A percentile compares a stretch with the other conserved stretches of the same genome.
These are phyloP conservation scores for Ramazzottius varieornatus DNA, from an alignment of 2,888 invertebrate species.

Conservation along the genomic window DNA sequence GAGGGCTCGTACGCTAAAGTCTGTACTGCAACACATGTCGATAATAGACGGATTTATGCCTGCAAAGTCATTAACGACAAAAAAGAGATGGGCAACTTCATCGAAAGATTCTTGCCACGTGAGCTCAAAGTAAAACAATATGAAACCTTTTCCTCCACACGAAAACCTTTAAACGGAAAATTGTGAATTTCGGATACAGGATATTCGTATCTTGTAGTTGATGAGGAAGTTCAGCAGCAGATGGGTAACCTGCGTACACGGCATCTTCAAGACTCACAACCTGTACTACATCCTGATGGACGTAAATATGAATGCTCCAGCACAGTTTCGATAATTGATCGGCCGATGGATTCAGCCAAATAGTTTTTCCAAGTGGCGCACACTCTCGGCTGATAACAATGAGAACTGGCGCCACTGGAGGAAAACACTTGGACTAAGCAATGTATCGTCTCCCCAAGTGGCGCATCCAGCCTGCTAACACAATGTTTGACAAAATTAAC, in stretches of 20 bases:
- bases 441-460: too few relatives aligned
- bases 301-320: neutral
- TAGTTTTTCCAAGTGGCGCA: too few relatives aligned
- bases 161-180: neutral
- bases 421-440: too few relatives aligned
- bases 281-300: slow-evolving; percentile 2
- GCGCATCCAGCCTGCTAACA: too few relatives aligned
- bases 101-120: neutral
- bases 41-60: neutral
- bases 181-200: neutral
- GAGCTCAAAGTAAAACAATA: neutral
- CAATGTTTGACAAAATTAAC: too few relatives aligned
- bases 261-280: neutral
- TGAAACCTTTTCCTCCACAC: neutral
- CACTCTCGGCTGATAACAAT: too few relatives aligned
- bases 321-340: too few relatives aligned
- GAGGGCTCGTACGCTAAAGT: neutral
- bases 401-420: too few relatives aligned
- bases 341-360: too few relatives aligned
- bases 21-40: neutral
- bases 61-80: neutral
- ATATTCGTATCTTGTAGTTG: neutral
- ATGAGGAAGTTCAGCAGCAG: neutral
- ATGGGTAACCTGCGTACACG: neutral
- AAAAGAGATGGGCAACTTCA: neutral